phyloP scores from a whole-genome alignment of 2,113 vertebrate species.

The Hyperopisus bebe region DNA sequence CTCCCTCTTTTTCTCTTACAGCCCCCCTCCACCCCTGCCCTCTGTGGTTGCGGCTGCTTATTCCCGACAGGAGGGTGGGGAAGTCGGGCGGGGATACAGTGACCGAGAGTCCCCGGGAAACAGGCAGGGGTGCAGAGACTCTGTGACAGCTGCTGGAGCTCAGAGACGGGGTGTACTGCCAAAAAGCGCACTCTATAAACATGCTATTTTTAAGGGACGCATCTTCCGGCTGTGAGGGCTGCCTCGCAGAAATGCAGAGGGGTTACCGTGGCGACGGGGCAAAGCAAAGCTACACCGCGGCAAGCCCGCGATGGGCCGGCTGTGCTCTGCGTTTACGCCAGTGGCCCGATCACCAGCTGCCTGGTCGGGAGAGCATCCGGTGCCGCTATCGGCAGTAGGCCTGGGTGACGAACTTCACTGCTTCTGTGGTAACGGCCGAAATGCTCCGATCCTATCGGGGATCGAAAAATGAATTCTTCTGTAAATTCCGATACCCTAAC shows the following conservation, averaged over 20 bases:
- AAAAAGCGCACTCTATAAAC: slow-evolving; percentile 26
- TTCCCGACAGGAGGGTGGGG: not conserved
- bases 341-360: not conserved
- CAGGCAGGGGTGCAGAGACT: not conserved
- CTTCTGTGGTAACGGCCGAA: no score
- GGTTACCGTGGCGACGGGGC: slow-evolving; percentile 12
- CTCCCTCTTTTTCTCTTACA: not conserved
- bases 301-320: not conserved
- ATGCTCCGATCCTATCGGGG: no score
- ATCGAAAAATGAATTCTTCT: no score
- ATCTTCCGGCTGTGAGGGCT: slow-evolving; percentile 14
- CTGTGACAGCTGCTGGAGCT: slow-evolving; percentile 22
- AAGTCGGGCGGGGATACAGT: not conserved
- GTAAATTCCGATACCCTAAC: no score
- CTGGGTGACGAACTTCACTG: no score
- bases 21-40: not conserved
- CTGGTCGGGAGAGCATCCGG: not conserved
- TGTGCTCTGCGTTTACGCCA: not conserved
- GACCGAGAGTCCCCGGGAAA: not conserved
- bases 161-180: slow-evolving; percentile 26
- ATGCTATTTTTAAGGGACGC: slow-evolving; percentile 25
- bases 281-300: slow-evolving; percentile 11
- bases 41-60: not conserved
- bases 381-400: not conserved
- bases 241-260: not conserved